Conservation (phyloP, 2,888 invertebrate species). For the Scaptodrosophila latifasciaeformis region DNA sequence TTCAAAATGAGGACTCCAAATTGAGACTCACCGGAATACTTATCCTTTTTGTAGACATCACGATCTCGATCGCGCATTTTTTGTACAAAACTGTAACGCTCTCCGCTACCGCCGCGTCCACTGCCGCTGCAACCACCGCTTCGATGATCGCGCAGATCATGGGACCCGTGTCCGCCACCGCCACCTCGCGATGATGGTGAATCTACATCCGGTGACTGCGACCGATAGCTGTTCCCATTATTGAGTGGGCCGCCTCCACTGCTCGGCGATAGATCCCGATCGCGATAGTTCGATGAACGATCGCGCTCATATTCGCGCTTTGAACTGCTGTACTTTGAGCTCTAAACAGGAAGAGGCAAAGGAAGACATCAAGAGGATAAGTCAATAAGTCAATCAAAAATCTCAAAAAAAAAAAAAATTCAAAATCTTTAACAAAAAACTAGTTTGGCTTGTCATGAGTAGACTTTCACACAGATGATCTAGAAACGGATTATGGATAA, state of each 20-base stretch:
- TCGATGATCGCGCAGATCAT: constrained; percentile 71
- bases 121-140: constrained; percentile 67
- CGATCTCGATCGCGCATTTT: constrained; percentile 81
- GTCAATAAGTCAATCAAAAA: too few relatives aligned
- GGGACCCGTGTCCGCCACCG: constrained; percentile 54
- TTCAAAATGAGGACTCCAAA: too few relatives aligned
- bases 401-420: too few relatives aligned
- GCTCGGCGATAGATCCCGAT: constrained; percentile 74
- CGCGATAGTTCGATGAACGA: constrained; percentile 75
- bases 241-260: constrained; percentile 67
- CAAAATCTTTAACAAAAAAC: too few relatives aligned
- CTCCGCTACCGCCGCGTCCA: constrained; percentile 76
- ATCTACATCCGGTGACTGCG: constrained; percentile 84
- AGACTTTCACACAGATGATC: too few relatives aligned
- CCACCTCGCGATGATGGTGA: constrained; percentile 77
- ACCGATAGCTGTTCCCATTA: constrained; percentile 84
- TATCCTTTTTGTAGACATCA: constrained; percentile 93
- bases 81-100: constrained; percentile 76
- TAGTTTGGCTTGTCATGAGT: too few relatives aligned
- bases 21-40: constrained; percentile 84
- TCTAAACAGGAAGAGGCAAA: too few relatives aligned
- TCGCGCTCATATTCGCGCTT: constrained; percentile 80
- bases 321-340: constrained; percentile 86
- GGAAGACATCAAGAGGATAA: too few relatives aligned
- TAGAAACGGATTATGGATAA: constrained; percentile 19